Conservation (phyloP, 2,113 vertebrate species). For the Romanogobio albipinnatus region DNA sequence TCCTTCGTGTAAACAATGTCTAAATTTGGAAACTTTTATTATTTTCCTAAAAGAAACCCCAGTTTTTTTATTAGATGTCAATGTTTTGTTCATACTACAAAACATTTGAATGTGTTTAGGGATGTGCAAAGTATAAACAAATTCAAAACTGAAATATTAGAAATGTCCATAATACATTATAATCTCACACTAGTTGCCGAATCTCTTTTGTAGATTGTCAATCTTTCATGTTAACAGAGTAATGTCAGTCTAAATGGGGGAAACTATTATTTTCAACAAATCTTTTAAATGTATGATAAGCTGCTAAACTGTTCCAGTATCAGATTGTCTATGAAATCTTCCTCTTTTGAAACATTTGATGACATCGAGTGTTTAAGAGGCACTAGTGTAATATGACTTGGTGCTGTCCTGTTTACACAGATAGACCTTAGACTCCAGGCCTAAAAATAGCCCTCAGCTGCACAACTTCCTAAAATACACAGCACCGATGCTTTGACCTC, state of each 20-base stretch:
- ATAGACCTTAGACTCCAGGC: not conserved
- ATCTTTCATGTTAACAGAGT: not conserved
- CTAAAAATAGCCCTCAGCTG: slow-evolving; percentile 16
- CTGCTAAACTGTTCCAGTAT: not conserved
- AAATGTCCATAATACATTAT: not conserved
- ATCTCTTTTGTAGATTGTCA: not conserved
- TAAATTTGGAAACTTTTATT: not conserved
- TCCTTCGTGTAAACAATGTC: not conserved
- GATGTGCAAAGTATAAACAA: not conserved
- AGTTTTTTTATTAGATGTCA: not conserved
- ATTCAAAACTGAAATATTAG: not conserved
- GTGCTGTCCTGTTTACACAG: not conserved
- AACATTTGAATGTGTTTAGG: not conserved
- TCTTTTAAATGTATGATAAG: not conserved
- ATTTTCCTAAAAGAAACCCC: not conserved
- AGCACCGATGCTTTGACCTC: not conserved
- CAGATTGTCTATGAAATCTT: not conserved
- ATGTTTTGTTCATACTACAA: not conserved
- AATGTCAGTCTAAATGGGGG: not conserved
- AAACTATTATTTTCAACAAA: no score
- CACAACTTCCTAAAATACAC: slow-evolving; percentile 22
- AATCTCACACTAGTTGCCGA: not conserved
- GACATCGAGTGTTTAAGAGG: not conserved
- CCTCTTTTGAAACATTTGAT: not conserved
- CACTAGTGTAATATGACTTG: not conserved